Evolutionary conservation across 2,797 vertebrate genomes (phyloP), one percentile per base, ranked within the genome.

Genomic region (Rhodeus uyekii): DNA sequence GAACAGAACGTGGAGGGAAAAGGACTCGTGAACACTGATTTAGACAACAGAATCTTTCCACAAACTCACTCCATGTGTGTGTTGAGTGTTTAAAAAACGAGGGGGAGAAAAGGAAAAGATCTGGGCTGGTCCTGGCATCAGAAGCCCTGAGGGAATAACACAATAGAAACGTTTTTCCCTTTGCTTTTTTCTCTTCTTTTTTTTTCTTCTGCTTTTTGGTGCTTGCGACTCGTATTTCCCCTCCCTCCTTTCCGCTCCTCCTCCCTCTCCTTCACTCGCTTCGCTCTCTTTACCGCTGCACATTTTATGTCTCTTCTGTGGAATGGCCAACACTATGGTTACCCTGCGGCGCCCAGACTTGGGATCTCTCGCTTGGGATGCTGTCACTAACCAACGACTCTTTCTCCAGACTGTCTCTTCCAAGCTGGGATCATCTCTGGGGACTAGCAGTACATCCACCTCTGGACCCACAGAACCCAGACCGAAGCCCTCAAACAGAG

Each of bases 261-360:
- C 89, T 68, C 86, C 86, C 89, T 84, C 80, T 75, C 81, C 58
- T 88, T 86, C 87, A 84, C 76, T 75, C 53, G 76, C 87, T 8
- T 80, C 53, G 75, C 85, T 76, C 46, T 36, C 90, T 90, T 73
- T 76, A 80, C 27, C 10, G 38, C 55, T 78, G n/a, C 86, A 53
- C 53, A 85, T 80, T 87, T 84, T 85, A 69, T 84, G 80, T 58
- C 10, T 73, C 12, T 60, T 76, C 68, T 60, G 22, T 82, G 88
- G 87, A 90, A 94, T 94, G 93, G 93, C 94, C 77, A 89, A 93
- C 88, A 88, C 91, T 86, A 88, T 93, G 90, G 90, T 94, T 76
- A 92, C 91, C 2, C 71, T 93, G 85, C 88, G 73, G 83, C 89
- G 87, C 86, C 86, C 92, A 0, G 92, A 91, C 85, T 89, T 93